Evolutionary conservation across 2,113 vertebrate species (phyloP), one percentile per base, ranked within the genome.

Genomic region (Trichomycterus rosablanca): DNA sequence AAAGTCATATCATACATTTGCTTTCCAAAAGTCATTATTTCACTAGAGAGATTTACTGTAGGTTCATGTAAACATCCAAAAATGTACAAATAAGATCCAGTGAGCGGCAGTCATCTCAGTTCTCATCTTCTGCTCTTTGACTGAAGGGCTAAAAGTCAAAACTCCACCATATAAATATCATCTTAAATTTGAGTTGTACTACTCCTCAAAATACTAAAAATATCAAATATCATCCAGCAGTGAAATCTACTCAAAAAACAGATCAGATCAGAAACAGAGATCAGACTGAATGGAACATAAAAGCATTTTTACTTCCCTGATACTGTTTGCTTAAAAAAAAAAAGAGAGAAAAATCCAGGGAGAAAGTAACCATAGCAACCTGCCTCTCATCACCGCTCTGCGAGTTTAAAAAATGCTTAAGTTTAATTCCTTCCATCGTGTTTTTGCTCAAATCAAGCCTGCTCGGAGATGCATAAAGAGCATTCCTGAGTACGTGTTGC

Each of bases 311-410:
- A 69, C 28, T 50, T 61, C 24, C 42, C 49, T 49, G 26, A 50
- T 42, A 56, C 19, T 45, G 61, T 63, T 63, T 54, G 18, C 32
- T 40, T 42, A 23, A 56, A 59, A 69, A 63, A 30, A 24, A 23
- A 18, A 12, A 6, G 48, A 50, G 26, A 34, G 23, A 20, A 7
- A 11, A 43, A 9, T 52, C 15, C 43, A 35, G 61, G 52, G 14
- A 42, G 42, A 8, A n/a, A 44, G 63, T 72, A 63, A 67, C 69
- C 53, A 71, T 67, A 49, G 69, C 52, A 67, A 71, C 63, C 43
- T n/a, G 28, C 54, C 52, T 40, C 44, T 56, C 7, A n/a, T n/a
- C 20, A 57, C 62, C 37, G 51, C 52, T 40, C 45, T 20, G 15
- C 3, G 53, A 63, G 59, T 67, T 67, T 39, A 61, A 66, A 61